Conservation (phyloP, 92 coral and sea anemone species). For the Zoanthus sansibaricus region DNA sequence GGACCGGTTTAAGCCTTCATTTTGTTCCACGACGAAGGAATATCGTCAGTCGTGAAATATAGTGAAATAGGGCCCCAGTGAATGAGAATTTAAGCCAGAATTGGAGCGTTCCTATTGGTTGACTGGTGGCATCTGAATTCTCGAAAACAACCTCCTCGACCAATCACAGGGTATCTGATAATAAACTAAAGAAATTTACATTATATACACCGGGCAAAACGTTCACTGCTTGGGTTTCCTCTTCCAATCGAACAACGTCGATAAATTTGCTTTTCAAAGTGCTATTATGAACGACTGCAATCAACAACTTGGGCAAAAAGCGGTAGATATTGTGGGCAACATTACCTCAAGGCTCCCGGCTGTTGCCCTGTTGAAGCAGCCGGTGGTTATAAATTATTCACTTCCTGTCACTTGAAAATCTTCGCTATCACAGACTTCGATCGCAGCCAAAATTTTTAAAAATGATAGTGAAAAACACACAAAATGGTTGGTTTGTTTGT, state of each 20-base stretch:
- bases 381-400: constrained; percentile 48
- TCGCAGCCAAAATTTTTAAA: not conserved
- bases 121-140: constrained; percentile 13
- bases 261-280: not conserved
- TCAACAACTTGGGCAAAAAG: constrained; percentile 29
- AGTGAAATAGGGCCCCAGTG: constrained; percentile 41
- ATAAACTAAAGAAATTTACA: constrained; percentile 41
- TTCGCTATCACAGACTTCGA: constrained; percentile 19
- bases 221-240: constrained; percentile 33
- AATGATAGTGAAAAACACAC: not conserved
- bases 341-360: constrained; percentile 23
- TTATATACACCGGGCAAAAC: constrained; percentile 28
- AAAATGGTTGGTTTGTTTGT: not conserved
- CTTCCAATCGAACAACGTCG: constrained; percentile 7
- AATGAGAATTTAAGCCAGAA: constrained; percentile 46
- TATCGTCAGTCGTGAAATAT: constrained; percentile 32
- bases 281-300: constrained; percentile 30
- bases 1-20: constrained; percentile 16
- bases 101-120: constrained; percentile 25
- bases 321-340: not conserved
- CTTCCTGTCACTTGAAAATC: constrained; percentile 42
- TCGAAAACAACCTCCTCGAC: constrained; percentile 35
- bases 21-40: not conserved
- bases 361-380: constrained; percentile 33
- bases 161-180: constrained; percentile 26